Evolutionary conservation across 2,113 vertebrate species (phyloP), one percentile per base, ranked within the genome.

Genomic region (Ploceus nigricollis): DNA sequence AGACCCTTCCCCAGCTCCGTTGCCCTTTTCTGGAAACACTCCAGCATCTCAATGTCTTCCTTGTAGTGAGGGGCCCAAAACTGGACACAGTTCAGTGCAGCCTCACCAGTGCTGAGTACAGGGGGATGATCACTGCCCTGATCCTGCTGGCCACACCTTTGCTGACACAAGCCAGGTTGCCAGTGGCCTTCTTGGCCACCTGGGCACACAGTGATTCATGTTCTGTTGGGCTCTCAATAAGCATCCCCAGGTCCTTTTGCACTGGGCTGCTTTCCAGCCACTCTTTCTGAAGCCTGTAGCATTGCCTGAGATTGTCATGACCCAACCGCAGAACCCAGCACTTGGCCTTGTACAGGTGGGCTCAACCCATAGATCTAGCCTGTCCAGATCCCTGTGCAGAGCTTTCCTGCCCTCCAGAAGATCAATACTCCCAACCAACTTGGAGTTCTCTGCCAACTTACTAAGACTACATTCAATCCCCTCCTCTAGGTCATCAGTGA

Each of bases 1-100:
- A 69, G 25, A 54, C 31, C 18, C 12, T 69, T 48, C 35, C 23
- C 21, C 47, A 54, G 40, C 14, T 61, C 35, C 0, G 0, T 4
- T 61, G 25, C 15, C 25, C 8, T 54, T 48, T 40, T 82, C 63
- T 48, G 40, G 47, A 35, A 30, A 31, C 0, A 0, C 15, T 54
- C 18, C 40, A 69, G 30, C n/a, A 54, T 30, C 40, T 69, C 47
- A 35, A 23, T 48, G 27, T 54, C 25, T 17, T 45, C 53, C 24
- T 47, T 61, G 35, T 3, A 54, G 11, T 35, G 21, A 76, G 22
- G 5, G 6, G 13, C 40, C 56, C 54, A 69, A 60, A 56, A 69
- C 19, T 33, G 48, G 22, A 63, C 40, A 61, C 40, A 63, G 35
- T 8, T 37, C 27, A 3, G 13, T 33, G 31, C 22, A 61, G 40